Conservation (phyloP, 2,113 vertebrate species). For the Jaculus jaculus region DNA sequence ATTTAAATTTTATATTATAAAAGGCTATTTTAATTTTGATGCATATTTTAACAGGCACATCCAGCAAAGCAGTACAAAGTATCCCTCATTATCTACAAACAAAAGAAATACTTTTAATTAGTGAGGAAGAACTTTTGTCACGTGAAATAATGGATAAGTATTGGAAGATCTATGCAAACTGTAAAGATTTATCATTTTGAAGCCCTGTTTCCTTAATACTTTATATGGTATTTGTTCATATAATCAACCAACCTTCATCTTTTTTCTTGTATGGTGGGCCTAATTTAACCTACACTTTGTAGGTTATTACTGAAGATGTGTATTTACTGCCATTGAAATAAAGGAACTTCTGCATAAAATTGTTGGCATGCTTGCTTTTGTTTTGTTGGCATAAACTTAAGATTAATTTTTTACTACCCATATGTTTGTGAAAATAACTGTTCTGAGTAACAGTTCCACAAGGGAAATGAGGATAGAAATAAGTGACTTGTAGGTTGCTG, state of each 20-base stretch:
- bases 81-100: constrained; percentile 83
- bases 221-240: constrained; percentile 32
- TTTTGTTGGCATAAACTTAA: constrained; percentile 36
- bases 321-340: constrained; percentile 62
- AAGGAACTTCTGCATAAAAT: constrained; percentile 50
- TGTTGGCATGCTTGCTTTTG: constrained; percentile 11
- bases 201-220: background rate
- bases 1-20: constrained; percentile 35
- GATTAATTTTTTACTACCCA: constrained; percentile 4
- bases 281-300: background rate
- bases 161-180: constrained; percentile 86
- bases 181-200: constrained; percentile 77
- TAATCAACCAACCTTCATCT: constrained; percentile 14
- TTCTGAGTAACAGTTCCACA: background rate
- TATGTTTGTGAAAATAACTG: background rate
- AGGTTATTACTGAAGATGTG: constrained; percentile 8
- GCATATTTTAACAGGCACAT: constrained; percentile 80
- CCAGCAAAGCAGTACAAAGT: constrained; percentile 58
- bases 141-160: constrained; percentile 85
- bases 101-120: constrained; percentile 81
- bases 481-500: background rate
- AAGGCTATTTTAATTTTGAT: constrained; percentile 62
- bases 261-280: constrained; percentile 3
- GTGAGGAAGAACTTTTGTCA: constrained; percentile 89
- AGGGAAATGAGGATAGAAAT: constrained; percentile 9